Conservation (phyloP, 2,797 vertebrate species). For the Spinus olivaceus region DNA sequence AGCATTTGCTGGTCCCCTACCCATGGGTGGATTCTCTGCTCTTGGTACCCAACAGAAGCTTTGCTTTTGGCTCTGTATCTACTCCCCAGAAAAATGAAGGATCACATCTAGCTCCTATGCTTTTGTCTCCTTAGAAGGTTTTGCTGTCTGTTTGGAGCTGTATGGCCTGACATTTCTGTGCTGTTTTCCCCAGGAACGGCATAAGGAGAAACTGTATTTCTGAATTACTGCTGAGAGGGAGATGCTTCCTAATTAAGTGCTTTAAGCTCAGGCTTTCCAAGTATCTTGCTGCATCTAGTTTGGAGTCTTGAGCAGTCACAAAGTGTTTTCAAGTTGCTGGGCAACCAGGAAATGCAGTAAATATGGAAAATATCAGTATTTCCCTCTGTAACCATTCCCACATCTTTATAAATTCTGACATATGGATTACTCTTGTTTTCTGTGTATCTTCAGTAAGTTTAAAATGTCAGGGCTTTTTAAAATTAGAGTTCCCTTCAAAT, state of each 20-base stretch:
- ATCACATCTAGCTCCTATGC: background rate
- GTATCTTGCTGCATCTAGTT: background rate
- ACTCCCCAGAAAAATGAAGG: background rate
- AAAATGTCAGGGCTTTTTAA: background rate
- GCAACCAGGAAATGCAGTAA: background rate
- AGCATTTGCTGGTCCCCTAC: background rate
- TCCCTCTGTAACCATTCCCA: background rate
- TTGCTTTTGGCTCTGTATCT: background rate
- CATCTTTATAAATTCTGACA: background rate
- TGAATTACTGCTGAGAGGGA: background rate
- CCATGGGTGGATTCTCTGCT: background rate
- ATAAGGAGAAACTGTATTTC: background rate
- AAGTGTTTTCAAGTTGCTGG: slow-evolving; percentile 1
- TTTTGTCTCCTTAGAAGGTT: background rate
- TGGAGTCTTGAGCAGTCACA: background rate
- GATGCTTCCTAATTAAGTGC: background rate
- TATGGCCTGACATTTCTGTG: background rate
- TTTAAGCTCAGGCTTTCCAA: background rate
- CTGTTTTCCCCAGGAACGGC: background rate
- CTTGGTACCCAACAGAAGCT: background rate
- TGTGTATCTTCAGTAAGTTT: background rate
- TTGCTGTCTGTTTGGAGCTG: background rate
- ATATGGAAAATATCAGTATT: background rate
- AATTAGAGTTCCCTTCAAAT: background rate
- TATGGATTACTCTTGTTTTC: background rate